Evolutionary conservation across 2,888 invertebrate genomes (phyloP), one percentile per base, ranked within the genome.

Genomic region (Lypha dubia): DNA sequence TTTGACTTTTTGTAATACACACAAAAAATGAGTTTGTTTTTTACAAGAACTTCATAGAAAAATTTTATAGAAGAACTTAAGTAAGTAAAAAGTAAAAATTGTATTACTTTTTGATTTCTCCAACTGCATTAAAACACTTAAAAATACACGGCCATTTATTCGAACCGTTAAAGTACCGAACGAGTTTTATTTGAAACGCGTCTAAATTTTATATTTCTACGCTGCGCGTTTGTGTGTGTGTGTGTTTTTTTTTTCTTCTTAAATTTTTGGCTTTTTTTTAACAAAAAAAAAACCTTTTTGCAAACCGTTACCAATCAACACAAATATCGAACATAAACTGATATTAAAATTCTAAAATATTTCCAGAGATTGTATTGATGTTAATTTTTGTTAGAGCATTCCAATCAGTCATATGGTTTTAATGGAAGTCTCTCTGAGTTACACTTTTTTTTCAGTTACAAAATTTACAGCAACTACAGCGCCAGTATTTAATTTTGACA

Each of bases 321-420:
- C 92, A 91, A 91, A 92, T 91, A 91, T 91, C 92, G 91, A 90
- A 91, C 91, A 89, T 90, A 90, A 91, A 92, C 92, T 92, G 92
- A 92, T 89, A 89, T 89, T 87, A 88, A 88, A 88, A 88, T 86
- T 87, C 63, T 77, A 87, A 88, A 86, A 70, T 28, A 65, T 71
- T 81, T 79, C 77, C 81, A 84, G 75, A 75, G 56, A 63, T 63
- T 81, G 17, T 75, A 38, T 75, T 63, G 15, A 49, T 51, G 67
- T 80, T 76, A 70, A 22, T 13, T 46, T 41, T 24, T 58, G 9
- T 49, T 60, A 24, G 13, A 46, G n/a, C 32, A 15, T 80, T 80
- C 75, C 75, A 63, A 63, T 38, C 2, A 58, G 63, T 41, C 56
- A 35, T 28, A 49, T 62, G 74, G 9, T 32, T 51, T 62, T 49